phyloP scores from a whole-genome alignment of 2,888 invertebrate genomes.

The Parasteatoda lunata region DNA sequence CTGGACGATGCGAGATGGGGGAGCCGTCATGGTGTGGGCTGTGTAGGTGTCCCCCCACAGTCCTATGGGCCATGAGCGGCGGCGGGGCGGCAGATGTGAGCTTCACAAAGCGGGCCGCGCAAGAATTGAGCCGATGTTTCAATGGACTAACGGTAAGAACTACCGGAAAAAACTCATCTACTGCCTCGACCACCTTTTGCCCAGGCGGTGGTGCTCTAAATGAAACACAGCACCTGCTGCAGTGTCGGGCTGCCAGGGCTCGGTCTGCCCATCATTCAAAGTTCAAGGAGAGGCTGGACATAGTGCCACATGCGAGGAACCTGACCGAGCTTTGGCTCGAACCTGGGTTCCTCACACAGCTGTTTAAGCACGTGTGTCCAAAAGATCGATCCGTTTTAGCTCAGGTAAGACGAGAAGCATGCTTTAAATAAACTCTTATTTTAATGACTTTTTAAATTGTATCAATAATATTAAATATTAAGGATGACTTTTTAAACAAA shows the following conservation, averaged over 20 bases:
- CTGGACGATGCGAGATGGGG: constrained; percentile 60
- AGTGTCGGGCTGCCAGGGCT: constrained; percentile 24
- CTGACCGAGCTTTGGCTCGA: constrained; percentile 65
- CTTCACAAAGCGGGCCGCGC: constrained; percentile 71
- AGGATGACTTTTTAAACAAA: too few species aligned
- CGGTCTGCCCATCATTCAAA: constrained; percentile 13
- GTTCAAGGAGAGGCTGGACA: constrained; percentile 49
- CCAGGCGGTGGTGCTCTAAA: constrained; percentile 12
- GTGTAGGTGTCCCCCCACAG: constrained; percentile 63
- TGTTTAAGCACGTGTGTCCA: constrained; percentile 68
- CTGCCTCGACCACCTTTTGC: constrained; percentile 9
- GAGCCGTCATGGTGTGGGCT: constrained; percentile 67
- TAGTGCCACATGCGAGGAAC: constrained; percentile 56
- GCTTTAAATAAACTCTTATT: too few species aligned
- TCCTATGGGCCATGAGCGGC: constrained; percentile 61
- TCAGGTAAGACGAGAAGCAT: constrained; percentile 71
- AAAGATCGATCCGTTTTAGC: constrained; percentile 73
- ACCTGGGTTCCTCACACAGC: constrained; percentile 48
- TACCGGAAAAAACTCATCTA: constrained; percentile 11
- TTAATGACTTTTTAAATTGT: too few species aligned
- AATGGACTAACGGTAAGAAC: constrained; percentile 70
- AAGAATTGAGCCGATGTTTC: constrained; percentile 71
- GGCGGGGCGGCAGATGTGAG: constrained; percentile 69
- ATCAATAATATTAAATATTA: too few species aligned
- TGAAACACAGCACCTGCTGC: constrained; percentile 46